A percentile compares a stretch with the other conserved stretches of the same genome.
Evolutionary conservation across 1,140 invertebrate species (phyloP).

Genomic region (Psilanteris sp.): DNA sequence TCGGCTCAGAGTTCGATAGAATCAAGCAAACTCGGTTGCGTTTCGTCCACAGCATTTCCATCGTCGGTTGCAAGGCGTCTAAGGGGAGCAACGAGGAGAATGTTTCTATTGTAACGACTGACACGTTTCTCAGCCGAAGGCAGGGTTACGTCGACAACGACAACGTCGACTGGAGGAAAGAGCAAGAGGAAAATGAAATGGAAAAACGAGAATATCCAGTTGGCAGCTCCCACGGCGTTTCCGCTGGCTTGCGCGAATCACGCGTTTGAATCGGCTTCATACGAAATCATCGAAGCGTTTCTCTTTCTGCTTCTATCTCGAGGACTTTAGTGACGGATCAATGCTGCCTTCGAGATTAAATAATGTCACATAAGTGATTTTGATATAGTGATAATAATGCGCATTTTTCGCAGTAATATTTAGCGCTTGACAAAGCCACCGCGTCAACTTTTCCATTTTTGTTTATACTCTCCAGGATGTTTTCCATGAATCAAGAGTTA

Average conservation of each 20-base stretch:
- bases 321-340: constrained; percentile 63
- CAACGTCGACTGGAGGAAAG: constrained; percentile 59
- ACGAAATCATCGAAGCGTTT: constrained; percentile 66
- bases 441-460: background rate
- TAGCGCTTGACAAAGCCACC: background rate
- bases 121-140: constrained; percentile 57
- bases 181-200: constrained; percentile 65
- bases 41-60: constrained; percentile 44
- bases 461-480: background rate
- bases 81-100: constrained; percentile 18
- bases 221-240: constrained; percentile 66
- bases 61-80: constrained; percentile 15
- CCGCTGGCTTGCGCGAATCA: constrained; percentile 66
- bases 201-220: constrained; percentile 66
- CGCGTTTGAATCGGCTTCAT: constrained; percentile 65
- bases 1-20: constrained; percentile 15
- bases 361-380: constrained; percentile 49
- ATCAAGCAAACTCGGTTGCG: constrained; percentile 30
- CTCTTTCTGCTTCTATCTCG: constrained; percentile 56
- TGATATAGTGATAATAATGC: constrained; percentile 25
- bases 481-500: too few relatives aligned
- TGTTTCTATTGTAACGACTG: constrained; percentile 65
- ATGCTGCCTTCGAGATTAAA: constrained; percentile 61
- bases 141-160: constrained; percentile 57
- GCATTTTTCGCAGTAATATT: constrained; percentile 19